A percentile compares a stretch with the other conserved stretches of the same genome.
Conservation (phyloP, 2,888 invertebrate genomes). For the Sicus ferrugineus region DNA sequence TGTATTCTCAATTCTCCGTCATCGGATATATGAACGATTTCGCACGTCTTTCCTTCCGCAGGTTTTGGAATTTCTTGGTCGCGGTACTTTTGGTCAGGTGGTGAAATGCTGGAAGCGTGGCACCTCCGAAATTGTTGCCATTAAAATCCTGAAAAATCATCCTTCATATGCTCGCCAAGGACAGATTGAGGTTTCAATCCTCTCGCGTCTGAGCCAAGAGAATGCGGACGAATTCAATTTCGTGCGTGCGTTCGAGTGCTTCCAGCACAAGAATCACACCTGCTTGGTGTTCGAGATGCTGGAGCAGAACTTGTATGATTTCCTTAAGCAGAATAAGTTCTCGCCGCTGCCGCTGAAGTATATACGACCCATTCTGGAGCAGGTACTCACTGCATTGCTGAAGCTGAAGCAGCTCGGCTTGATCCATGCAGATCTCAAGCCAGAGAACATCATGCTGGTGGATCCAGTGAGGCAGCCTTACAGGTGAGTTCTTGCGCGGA, state of each 20-base stretch:
- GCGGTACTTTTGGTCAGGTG: conserved; percentile 98
- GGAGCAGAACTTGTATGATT: conserved; percentile 99
- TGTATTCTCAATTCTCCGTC: too few relatives aligned
- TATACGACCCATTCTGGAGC: conserved; percentile 98
- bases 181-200: conserved; percentile 98
- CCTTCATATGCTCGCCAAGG: conserved; percentile 99
- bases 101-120: conserved; percentile 99
- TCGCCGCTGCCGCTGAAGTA: conserved; percentile 97
- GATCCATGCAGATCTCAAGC: conserved; percentile 99
- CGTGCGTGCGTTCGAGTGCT: conserved; percentile 99
- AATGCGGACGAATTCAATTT: conserved; percentile 99
- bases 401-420: conserved; percentile 90
- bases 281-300: conserved; percentile 99
- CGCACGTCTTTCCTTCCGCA: conserved; percentile 61
- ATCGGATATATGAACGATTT: too few relatives aligned
- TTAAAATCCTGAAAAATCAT: conserved; percentile 99
- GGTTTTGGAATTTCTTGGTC: conserved; percentile 98
- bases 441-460: conserved; percentile 99
- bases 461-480: conserved; percentile 98
- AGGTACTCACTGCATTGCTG: conserved; percentile 77
- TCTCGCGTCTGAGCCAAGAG: conserved; percentile 92
- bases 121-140: conserved; percentile 99
- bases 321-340: conserved; percentile 99
- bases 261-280: conserved; percentile 99
- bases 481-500: conserved; percentile 52